phyloP scores from a whole-genome alignment of 2,888 invertebrate species.

The Trichopoda pennipes region DNA sequence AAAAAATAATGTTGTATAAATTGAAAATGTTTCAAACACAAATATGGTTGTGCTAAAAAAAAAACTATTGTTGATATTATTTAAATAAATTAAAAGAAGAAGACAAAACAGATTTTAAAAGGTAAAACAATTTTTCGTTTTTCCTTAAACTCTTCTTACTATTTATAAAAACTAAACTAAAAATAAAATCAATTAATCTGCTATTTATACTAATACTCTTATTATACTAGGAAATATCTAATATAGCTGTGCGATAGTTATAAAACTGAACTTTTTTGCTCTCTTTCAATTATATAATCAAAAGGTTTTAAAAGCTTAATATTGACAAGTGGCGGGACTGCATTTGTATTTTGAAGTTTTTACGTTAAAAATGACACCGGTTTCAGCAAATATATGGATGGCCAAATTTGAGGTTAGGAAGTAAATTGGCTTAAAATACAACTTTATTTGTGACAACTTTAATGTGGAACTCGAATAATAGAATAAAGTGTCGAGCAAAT shows the following conservation, averaged over 20 bases:
- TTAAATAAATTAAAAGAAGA: conserved; percentile 36
- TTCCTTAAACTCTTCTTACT: conserved; percentile 45
- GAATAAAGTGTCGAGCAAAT: no score
- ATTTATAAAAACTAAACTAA: conserved; percentile 20
- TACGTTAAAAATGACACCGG: not conserved
- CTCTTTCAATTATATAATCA: not conserved
- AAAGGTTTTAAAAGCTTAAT: conserved; percentile 4
- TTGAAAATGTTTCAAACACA: conserved; percentile 69
- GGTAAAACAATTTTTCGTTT: conserved; percentile 60
- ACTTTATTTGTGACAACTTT: no score
- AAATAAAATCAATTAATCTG: conserved; percentile 34
- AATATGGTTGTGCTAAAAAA: conserved; percentile 71
- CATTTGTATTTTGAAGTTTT: not conserved
- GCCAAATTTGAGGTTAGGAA: no score
- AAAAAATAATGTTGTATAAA: conserved; percentile 56
- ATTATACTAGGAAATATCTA: conserved; percentile 1
- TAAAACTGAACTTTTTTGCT: not conserved
- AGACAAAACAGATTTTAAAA: conserved; percentile 14
- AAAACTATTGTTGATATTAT: conserved; percentile 48
- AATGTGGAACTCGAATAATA: no score
- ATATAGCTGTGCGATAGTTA: not conserved
- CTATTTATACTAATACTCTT: conserved; percentile 28
- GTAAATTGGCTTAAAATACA: no score
- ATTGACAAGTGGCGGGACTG: not conserved
- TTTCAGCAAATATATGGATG: no score